Evolutionary conservation across 1,140 invertebrate species (phyloP), one percentile per base, ranked within the genome.

Genomic region (Drosophila tristis): DNA sequence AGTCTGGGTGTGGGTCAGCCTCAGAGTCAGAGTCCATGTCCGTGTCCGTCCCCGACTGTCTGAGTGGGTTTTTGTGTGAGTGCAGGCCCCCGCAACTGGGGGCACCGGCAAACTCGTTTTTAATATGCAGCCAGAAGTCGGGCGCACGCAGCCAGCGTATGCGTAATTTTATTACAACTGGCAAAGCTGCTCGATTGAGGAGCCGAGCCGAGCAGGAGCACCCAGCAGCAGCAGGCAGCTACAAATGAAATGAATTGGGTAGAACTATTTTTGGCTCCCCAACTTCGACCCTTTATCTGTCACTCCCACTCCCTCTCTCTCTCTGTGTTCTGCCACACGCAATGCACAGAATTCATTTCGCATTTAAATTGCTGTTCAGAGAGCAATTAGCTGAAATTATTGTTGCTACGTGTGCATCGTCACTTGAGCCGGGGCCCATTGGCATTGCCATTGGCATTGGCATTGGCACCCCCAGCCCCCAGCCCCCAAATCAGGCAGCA

Each of bases 351-450:
- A 87, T 87, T 87, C 84, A 87, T 89, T 87, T 87, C 79, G 79
- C 85, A 89, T 90, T 90, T 81, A 77, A 89, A 89, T 89, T 75
- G 73, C 84, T 84, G 85, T 89, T 89, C 79, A 80, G 84, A 89
- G 84, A 89, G 84, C 84, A 89, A 89, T 89, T 89, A 89, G 84
- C 84, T 87, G 84, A 89, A 89, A 89, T 89, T 89, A 89, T 89
- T 87, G 84, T 79, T 89, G 75, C 79, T 89, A 87, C 84, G 84
- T 87, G 84, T 84, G 84, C 84, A 81, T 89, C 84, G 84, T 78
- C 82, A 86, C 82, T 86, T 75, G 56, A 57, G 63, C 58, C 45
- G 5, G 6, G n/a, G 25, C 1, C 20, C 11, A 47, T 2, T 35
- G 31, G 31, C 31, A 35, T 8, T 8, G 29, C 3, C n/a, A 1